Evolutionary conservation across 2,113 vertebrate species (phyloP).

Genomic region (Triplophysa siluroides): DNA sequence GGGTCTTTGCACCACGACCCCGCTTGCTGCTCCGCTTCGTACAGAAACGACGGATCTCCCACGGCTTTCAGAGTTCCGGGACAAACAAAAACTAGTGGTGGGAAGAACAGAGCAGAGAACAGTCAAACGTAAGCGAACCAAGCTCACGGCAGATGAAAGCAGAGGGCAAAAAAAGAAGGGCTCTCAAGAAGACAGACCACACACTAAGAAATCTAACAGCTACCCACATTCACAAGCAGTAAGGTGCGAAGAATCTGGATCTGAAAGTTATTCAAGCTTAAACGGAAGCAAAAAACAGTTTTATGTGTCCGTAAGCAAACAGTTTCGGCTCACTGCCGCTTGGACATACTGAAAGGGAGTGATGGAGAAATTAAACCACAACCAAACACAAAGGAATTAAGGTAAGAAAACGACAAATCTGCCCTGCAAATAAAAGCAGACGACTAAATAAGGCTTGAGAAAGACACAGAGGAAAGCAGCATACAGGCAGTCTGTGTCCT

Average conservation of each 20-base stretch:
- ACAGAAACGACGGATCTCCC: slow-evolving; percentile 94
- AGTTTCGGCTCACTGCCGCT: slow-evolving; percentile 66
- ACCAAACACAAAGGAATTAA: slow-evolving; percentile 61
- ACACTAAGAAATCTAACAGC: slow-evolving; percentile 67
- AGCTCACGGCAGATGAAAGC: slow-evolving; percentile 39
- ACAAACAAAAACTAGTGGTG: slow-evolving; percentile 98
- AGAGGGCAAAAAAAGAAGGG: no score
- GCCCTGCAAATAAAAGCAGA: slow-evolving; percentile 76
- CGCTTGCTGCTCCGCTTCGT: slow-evolving; percentile 98
- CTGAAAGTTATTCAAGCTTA: slow-evolving; percentile 70
- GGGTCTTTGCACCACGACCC: slow-evolving; percentile 99
- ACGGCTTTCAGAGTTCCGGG: slow-evolving; percentile 98
- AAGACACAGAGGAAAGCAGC: slow-evolving; percentile 69
- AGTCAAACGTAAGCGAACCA: slow-evolving; percentile 55
- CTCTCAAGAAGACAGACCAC: slow-evolving; percentile 68
- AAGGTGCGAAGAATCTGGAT: slow-evolving; percentile 69
- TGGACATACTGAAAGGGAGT: slow-evolving; percentile 64
- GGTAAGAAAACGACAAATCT: slow-evolving; percentile 66
- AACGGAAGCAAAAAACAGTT: slow-evolving; percentile 55
- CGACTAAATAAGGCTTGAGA: slow-evolving; percentile 73
- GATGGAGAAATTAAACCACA: slow-evolving; percentile 63
- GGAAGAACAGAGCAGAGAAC: slow-evolving; percentile 84
- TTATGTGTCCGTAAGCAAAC: slow-evolving; percentile 65
- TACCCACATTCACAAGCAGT: slow-evolving; percentile 70
- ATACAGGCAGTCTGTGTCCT: slow-evolving; percentile 66